Conservation (phyloP, 2,113 vertebrate genomes). For the Potamarius usumacintae region DNA sequence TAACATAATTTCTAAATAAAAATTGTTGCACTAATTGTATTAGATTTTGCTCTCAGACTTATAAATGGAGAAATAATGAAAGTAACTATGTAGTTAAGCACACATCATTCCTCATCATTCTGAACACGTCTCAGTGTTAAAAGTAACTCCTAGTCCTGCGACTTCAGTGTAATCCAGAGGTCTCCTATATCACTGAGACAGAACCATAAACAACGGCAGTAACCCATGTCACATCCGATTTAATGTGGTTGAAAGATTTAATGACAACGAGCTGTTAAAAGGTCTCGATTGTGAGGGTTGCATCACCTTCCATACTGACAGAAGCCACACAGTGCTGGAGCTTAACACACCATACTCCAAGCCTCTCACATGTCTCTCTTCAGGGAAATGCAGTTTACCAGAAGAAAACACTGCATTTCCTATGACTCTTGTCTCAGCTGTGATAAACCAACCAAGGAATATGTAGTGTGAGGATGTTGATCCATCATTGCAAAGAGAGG, state of each 20-base stretch:
- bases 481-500: no score
- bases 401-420: no score
- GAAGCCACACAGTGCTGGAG: background rate
- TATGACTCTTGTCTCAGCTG: no score
- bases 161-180: background rate
- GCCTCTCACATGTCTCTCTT: background rate
- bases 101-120: background rate
- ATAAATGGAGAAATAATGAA: background rate
- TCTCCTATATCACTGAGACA: constrained; percentile 21
- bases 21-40: background rate
- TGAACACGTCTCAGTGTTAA: background rate
- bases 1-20: background rate
- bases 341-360: background rate
- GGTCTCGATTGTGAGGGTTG: background rate
- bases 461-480: no score
- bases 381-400: no score
- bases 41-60: background rate
- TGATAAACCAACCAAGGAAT: no score
- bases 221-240: constrained; percentile 15
- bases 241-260: constrained; percentile 21
- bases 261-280: constrained; percentile 6
- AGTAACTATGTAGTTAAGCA: background rate
- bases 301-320: background rate
- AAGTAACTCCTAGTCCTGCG: background rate
- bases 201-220: background rate